A percentile compares a stretch with the other conserved stretches of the same genome.
Evolutionary conservation across 1,140 invertebrate genomes (phyloP).

Genomic region (Camponotus floridanus): DNA sequence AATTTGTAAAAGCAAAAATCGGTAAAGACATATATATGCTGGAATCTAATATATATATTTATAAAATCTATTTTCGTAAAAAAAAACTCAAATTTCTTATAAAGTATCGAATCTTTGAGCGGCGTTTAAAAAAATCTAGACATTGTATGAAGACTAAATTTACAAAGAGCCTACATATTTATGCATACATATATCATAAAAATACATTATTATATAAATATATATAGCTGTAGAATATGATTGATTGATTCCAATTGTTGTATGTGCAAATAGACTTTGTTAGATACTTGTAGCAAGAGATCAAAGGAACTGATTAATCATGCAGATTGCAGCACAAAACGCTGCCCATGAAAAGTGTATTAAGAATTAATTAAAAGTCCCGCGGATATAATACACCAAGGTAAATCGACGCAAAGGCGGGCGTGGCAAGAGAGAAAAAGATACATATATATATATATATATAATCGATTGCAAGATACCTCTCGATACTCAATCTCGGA

Average conservation of each 20-base stretch:
- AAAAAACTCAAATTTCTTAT: too few relatives aligned
- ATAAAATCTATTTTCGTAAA: too few relatives aligned
- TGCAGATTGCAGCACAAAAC: constrained; percentile 22
- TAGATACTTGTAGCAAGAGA: constrained; percentile 1
- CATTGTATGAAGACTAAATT: too few relatives aligned
- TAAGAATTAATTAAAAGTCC: constrained; percentile 61
- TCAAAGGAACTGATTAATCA: constrained; percentile 16
- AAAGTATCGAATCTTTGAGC: too few relatives aligned
- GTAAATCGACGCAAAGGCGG: not conserved
- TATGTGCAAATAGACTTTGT: not conserved
- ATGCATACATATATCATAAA: not conserved
- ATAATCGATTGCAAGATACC: constrained; percentile 65
- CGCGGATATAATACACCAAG: constrained; percentile 14
- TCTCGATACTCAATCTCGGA: constrained; percentile 60
- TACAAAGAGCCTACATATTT: not conserved
- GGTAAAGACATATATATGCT: too few relatives aligned
- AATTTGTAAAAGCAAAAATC: not conserved
- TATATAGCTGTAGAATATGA: not conserved
- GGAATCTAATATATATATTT: not conserved
- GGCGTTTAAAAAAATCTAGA: too few relatives aligned
- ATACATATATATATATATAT: not conserved
- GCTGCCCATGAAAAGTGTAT: constrained; percentile 41
- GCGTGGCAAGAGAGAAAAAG: too few relatives aligned
- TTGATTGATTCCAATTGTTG: constrained; percentile 20
- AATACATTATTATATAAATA: not conserved